Evolutionary conservation across 2,888 invertebrate genomes (phyloP).

Genomic region (Lissonota sp.): DNA sequence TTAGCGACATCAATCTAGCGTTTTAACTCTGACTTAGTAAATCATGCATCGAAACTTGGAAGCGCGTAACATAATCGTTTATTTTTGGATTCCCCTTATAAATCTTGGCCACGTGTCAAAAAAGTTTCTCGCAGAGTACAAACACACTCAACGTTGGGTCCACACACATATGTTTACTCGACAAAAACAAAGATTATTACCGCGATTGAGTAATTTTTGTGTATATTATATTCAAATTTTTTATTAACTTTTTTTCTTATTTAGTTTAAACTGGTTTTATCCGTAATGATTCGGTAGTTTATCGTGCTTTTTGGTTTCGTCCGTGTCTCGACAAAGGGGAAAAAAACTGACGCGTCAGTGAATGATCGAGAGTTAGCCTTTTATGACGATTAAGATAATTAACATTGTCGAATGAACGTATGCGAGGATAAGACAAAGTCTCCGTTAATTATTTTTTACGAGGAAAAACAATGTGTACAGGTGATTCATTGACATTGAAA

Average conservation of each 20-base stretch:
- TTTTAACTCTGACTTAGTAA: no score
- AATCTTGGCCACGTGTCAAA: constrained; percentile 38
- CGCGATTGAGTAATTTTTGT: no score
- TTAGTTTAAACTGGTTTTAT: constrained; percentile 21
- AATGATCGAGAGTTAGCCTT: not conserved
- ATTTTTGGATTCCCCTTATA: constrained; percentile 29
- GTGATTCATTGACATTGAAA: not conserved
- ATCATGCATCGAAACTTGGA: not conserved
- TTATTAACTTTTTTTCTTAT: not conserved
- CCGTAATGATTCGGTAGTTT: constrained; percentile 29
- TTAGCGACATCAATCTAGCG: no score
- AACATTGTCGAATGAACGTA: constrained; percentile 30
- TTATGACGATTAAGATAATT: constrained; percentile 51
- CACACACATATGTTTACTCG: not conserved
- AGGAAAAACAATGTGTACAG: constrained; percentile 2
- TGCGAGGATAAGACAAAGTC: not conserved
- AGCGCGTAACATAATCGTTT: constrained; percentile 11
- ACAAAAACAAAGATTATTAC: not conserved
- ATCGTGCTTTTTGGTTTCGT: constrained; percentile 3
- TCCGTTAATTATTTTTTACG: constrained; percentile 13
- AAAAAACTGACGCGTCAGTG: not conserved
- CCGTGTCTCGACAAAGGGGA: not conserved
- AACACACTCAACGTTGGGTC: not conserved
- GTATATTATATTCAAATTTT: no score
- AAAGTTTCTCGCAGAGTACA: not conserved